Evolutionary conservation across 1,140 invertebrate genomes (phyloP).

Genomic region (Brachystomella parvula): DNA sequence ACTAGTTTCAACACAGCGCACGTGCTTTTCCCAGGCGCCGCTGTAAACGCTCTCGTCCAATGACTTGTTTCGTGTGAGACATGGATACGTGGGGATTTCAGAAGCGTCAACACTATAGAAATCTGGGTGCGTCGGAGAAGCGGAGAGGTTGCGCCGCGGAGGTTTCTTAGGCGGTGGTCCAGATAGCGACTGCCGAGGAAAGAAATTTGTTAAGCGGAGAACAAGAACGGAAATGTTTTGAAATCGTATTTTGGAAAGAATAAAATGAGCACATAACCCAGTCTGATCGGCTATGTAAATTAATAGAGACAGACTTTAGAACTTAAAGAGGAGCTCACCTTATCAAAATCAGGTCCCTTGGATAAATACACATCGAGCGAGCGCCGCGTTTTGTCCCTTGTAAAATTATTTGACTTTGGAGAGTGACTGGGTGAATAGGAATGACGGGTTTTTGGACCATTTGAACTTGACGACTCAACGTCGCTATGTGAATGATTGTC

Average conservation of each 20-base stretch:
- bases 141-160: slow-evolving; percentile 70
- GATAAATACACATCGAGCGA: slow-evolving; percentile 34
- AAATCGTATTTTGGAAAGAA: too few species aligned
- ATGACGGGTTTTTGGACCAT: slow-evolving; percentile 11
- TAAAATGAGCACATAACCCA: too few species aligned
- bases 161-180: slow-evolving; percentile 75
- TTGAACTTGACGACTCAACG: slow-evolving; percentile 12
- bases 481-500: slow-evolving; percentile 36
- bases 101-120: slow-evolving; percentile 46
- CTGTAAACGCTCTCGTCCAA: slow-evolving; percentile 35
- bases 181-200: slow-evolving; percentile 47
- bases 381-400: slow-evolving; percentile 30
- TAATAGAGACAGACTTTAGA: background rate
- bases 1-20: slow-evolving; percentile 36
- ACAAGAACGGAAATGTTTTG: too few species aligned
- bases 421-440: slow-evolving; percentile 34
- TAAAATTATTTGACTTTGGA: slow-evolving; percentile 33
- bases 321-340: slow-evolving; percentile 15
- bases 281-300: too few species aligned
- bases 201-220: too few species aligned
- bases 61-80: slow-evolving; percentile 34
- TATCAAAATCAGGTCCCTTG: slow-evolving; percentile 38
- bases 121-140: slow-evolving; percentile 65
- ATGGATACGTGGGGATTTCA: slow-evolving; percentile 24
- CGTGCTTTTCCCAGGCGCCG: slow-evolving; percentile 32